Evolutionary conservation across 2,888 invertebrate species (phyloP), one percentile per base, ranked within the genome.

Genomic region (Diarsia mendica): DNA sequence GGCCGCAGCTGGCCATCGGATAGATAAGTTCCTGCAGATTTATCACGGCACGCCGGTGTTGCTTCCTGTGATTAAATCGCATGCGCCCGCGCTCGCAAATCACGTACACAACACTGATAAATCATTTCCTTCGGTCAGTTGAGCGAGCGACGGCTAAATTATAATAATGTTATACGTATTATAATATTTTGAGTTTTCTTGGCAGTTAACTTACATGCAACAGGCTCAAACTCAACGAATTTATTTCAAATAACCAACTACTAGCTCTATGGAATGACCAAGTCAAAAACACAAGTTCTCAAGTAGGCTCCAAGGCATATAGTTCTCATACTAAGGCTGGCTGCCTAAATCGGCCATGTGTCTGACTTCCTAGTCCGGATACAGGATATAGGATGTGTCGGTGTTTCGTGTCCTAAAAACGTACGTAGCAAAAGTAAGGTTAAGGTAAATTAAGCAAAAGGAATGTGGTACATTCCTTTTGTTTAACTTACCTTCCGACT

Each of bases 21-120:
- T 95, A 95, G 95, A 95, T 95, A 94, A 94, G 95, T 95, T 95
- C 95, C 95, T 91, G 89, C 87, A 93, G 92, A 93, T 94, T 88
- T 88, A 88, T 88, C 88, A 86, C 84, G 79, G 85, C 76, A 72
- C 83, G 86, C 89, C 84, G 86, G 89, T 91, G 93, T 91, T 89
- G 93, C 92, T 96, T 96, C 96, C 96, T 96, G 96, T 92, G 96
- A 96, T 96, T 94, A 94, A 91, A 95, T 94, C 94, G 92, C 84
- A 84, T 87, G 88, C 88, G 87, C 89, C 84, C 84, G 87, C 84
- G 91, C 91, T 93, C 92, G 94, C 96, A 95, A 96, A 95, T 95
- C 96, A 95, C 93, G 92, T 90, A 89, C 89, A 80, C 82, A 76
- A 87, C 83, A 85, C 91, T 94, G 95, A 95, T 96, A 94, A 95